These are phyloP conservation scores for Esperia sulphurella DNA, from an alignment of 2,888 invertebrate species.

Conservation along the genomic window DNA sequence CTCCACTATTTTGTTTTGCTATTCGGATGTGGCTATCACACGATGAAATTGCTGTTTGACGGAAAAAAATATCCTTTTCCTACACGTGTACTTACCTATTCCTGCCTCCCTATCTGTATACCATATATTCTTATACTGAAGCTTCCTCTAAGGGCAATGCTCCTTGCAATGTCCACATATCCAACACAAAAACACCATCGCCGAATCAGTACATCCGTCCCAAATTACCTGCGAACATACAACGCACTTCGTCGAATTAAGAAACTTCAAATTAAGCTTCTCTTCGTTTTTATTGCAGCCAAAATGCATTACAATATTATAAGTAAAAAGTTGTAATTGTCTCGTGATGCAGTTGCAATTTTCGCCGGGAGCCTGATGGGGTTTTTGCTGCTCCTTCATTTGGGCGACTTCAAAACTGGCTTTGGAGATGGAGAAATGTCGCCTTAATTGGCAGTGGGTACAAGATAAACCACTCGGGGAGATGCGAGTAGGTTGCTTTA, in stretches of 20 bases:
- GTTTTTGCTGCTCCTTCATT: slow-evolving; percentile 9
- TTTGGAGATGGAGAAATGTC: slow-evolving; percentile 11
- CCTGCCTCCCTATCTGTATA: no score
- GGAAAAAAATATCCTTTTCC: no score
- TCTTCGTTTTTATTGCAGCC: neutral
- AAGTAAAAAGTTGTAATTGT: slow-evolving; percentile 16
- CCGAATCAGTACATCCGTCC: slow-evolving; percentile 3
- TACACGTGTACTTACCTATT: no score
- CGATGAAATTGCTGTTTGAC: no score
- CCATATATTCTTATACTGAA: no score
- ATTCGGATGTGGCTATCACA: no score
- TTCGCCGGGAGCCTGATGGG: slow-evolving; percentile 7
- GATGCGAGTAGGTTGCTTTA: neutral
- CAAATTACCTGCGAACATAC: slow-evolving; percentile 3
- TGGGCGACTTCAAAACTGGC: slow-evolving; percentile 6
- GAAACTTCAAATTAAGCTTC: slow-evolving; percentile 10
- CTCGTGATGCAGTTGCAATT: slow-evolving; percentile 11
- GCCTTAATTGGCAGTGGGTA: slow-evolving; percentile 18
- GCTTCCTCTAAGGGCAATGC: no score
- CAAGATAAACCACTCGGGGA: slow-evolving; percentile 14
- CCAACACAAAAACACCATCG: neutral
- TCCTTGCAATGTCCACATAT: neutral
- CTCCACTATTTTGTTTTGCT: no score
- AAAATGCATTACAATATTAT: slow-evolving; percentile 9
- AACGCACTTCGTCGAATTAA: slow-evolving; percentile 5